These are phyloP conservation scores for Piaya cayana DNA, from an alignment of 2,113 vertebrate species.

Conservation along the genomic window DNA sequence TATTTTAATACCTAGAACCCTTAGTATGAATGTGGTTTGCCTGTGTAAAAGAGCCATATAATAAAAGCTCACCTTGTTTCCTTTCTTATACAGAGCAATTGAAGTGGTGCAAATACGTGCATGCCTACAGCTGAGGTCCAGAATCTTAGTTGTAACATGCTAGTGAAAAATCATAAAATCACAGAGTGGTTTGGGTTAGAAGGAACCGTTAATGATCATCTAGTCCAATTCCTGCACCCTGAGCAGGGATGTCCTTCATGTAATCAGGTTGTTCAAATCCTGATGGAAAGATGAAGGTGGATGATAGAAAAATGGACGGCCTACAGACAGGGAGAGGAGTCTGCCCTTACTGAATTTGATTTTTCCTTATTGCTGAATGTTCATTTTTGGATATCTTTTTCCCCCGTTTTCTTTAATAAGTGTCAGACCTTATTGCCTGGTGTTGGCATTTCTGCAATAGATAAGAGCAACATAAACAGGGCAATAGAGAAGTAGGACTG, in stretches of 20 bases:
- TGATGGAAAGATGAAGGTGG: neutral
- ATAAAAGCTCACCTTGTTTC: neutral
- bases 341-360: neutral
- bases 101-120: neutral
- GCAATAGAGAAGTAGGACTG: neutral
- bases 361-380: neutral
- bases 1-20: neutral
- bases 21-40: neutral
- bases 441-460: neutral
- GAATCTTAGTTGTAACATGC: neutral
- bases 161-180: neutral
- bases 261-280: neutral
- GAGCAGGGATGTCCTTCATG: neutral
- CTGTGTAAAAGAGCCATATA: neutral
- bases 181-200: neutral
- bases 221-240: neutral
- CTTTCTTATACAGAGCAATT: neutral
- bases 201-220: neutral
- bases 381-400: neutral
- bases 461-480: neutral
- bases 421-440: neutral
- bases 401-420: neutral
- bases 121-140: neutral
- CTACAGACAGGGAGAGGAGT: neutral
- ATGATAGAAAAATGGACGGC: neutral